Base-by-base conservation (phyloP, 1,140 invertebrate species). In the Hestina assimilis region DNA sequence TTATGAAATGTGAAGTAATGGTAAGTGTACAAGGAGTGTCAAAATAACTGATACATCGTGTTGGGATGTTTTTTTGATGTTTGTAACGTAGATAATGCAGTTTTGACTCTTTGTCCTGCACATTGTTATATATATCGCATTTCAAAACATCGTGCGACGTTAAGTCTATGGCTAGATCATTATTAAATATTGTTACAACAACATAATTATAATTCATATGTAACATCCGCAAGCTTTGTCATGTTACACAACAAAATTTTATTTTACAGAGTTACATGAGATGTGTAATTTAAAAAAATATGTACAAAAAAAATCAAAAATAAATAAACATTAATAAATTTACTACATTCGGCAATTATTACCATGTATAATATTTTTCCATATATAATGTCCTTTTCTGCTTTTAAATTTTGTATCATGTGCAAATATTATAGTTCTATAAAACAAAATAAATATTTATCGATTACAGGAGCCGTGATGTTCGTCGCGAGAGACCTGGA, bases 1-100 rank as follows among this genome's bases (percentile, higher is more conserved):
- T 61, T 46, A 65, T 50, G 41, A 63, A 63, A 51, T 52, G 45
- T 51, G 28, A 59, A 47, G 28, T 29, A 55, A 66, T 63, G 72
- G 72, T 75, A 75, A 75, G 72, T 75, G 59, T 67, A 55, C 53
- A 74, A 69, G 72, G 72, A 75, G 72, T 73, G 70, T 69, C 65
- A 63, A 67, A 54, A 56, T 52, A 65, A 59, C 42, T 55, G 53
- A 55, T 68, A 54, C 62, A 58, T 61, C 61, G 61, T 59, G 53
- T 71, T 68, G 59, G 67, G 66, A 65, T 57, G 54, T 55, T 66
- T 35, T n/a, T 69, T 69, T 63, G 43, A 63, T 66, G 65, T 69
- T 70, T 59, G 46, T 54, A 48, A 48, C 24, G 29, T 57, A 40
- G 29, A 20, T 42, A 57, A 55, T 46, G 23, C 21, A 45, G 29